Conservation (phyloP, 1,140 invertebrate species). For the Ridgeia piscesae region DNA sequence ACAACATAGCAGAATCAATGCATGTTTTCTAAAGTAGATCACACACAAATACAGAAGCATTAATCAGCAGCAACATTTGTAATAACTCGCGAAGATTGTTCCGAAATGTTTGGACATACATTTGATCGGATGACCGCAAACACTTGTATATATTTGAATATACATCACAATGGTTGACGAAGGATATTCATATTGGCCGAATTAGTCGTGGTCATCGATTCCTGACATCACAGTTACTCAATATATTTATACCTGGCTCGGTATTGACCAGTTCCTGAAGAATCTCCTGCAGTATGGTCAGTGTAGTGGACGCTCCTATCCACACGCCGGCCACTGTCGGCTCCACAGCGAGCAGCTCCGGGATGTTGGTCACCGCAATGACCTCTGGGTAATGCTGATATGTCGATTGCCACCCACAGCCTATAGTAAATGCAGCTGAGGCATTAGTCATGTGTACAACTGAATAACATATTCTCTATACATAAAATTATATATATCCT, state of each 20-base stretch:
- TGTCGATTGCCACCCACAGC: constrained; percentile 87
- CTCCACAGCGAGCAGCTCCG: constrained; percentile 65
- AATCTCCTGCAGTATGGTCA: constrained; percentile 71
- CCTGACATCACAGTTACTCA: too few species aligned
- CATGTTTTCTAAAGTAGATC: neutral
- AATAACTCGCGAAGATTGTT: too few species aligned
- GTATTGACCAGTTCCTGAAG: constrained; percentile 59
- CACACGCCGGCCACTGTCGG: constrained; percentile 63
- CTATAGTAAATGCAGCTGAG: constrained; percentile 20
- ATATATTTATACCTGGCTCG: constrained; percentile 59
- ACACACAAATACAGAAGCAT: too few species aligned
- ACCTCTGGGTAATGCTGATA: constrained; percentile 80
- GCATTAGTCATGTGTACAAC: neutral
- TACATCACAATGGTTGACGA: too few species aligned
- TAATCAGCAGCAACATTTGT: too few species aligned
- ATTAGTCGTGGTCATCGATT: too few species aligned
- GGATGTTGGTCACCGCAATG: constrained; percentile 74
- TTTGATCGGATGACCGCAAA: too few species aligned
- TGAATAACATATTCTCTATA: too few species aligned
- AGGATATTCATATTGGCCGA: too few species aligned
- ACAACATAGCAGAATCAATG: neutral
- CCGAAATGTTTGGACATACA: too few species aligned
- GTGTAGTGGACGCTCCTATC: constrained; percentile 79
- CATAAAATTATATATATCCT: too few species aligned
- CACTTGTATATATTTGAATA: too few species aligned